These are phyloP conservation scores for Phataginus tricuspis DNA, from an alignment of 2,797 vertebrate species.

Conservation along the genomic window DNA sequence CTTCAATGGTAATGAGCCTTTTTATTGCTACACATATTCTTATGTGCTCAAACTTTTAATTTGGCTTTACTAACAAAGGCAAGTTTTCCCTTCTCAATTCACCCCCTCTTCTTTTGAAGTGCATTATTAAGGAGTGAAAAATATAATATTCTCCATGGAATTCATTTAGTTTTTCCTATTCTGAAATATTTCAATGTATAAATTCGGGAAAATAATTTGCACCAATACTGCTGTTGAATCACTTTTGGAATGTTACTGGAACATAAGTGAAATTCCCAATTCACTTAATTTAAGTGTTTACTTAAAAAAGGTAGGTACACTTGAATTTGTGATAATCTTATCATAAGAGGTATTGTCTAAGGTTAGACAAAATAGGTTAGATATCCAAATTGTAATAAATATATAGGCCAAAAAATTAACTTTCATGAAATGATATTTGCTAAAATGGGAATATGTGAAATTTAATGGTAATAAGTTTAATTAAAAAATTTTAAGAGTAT, in stretches of 20 bases:
- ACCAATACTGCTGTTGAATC: not conserved
- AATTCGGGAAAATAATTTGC: not conserved
- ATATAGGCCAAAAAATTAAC: not conserved
- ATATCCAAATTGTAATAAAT: not conserved
- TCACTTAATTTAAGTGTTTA: not conserved
- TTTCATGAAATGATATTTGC: not conserved
- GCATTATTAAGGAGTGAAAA: not conserved
- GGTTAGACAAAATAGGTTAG: not conserved
- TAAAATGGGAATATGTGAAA: not conserved
- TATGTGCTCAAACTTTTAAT: not conserved
- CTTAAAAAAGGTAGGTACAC: not conserved
- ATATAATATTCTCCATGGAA: not conserved
- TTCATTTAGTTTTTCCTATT: slow-evolving; percentile 13
- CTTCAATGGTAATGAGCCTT: not conserved
- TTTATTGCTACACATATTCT: not conserved
- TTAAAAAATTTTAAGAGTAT: not conserved
- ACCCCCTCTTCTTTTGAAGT: not conserved
- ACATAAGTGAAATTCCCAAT: not conserved
- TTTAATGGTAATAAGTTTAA: not conserved
- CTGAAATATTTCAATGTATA: not conserved
- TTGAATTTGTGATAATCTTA: not conserved
- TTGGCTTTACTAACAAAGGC: not conserved
- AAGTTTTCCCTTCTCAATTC: not conserved
- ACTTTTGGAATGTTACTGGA: not conserved
- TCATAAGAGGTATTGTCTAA: not conserved